Percentiles rank a stretch among this genome's conserved stretches.
These are phyloP conservation scores for Polyploca ridens DNA, from an alignment of 2,888 invertebrate species.

Conservation along the genomic window DNA sequence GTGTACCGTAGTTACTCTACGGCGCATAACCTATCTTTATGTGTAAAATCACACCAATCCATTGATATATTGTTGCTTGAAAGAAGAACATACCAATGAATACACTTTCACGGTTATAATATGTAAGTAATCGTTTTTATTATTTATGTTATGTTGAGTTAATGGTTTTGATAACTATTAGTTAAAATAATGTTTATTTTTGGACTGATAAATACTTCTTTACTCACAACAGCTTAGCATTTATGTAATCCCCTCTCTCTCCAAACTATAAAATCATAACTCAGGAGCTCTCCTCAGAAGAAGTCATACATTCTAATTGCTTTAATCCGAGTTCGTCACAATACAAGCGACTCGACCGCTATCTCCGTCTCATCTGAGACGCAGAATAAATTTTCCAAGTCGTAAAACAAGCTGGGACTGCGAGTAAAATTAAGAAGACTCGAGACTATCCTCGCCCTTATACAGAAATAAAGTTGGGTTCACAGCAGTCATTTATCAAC, in stretches of 20 bases:
- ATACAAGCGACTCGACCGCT: not conserved
- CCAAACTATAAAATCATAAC: slow-evolving; percentile 27
- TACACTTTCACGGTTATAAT: too few relatives aligned
- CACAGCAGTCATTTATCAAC: slow-evolving; percentile 46
- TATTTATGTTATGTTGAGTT: too few relatives aligned
- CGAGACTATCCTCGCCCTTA: slow-evolving; percentile 18
- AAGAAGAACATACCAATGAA: too few relatives aligned
- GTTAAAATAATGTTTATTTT: too few relatives aligned
- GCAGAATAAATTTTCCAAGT: slow-evolving; percentile 24
- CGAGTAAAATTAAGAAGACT: slow-evolving; percentile 45
- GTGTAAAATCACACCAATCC: too few relatives aligned
- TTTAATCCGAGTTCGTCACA: slow-evolving; percentile 6
- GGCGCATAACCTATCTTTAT: too few relatives aligned
- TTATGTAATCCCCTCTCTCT: slow-evolving; percentile 1
- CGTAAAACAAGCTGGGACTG: slow-evolving; percentile 38
- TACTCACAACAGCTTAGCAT: too few relatives aligned
- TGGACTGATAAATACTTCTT: too few relatives aligned
- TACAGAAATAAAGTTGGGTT: slow-evolving; percentile 22
- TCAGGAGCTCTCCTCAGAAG: not conserved
- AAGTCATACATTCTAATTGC: slow-evolving; percentile 10
- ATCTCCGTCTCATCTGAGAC: not conserved
- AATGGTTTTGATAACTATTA: too few relatives aligned
- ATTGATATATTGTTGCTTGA: too few relatives aligned
- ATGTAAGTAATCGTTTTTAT: too few relatives aligned
- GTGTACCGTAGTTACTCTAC: too few relatives aligned